Percentiles rank a stretch among this genome's conserved stretches.
phyloP scores from a whole-genome alignment of 37 sponge, comb jelly and placozoan genomes.

The Aplysina aerophoba region DNA sequence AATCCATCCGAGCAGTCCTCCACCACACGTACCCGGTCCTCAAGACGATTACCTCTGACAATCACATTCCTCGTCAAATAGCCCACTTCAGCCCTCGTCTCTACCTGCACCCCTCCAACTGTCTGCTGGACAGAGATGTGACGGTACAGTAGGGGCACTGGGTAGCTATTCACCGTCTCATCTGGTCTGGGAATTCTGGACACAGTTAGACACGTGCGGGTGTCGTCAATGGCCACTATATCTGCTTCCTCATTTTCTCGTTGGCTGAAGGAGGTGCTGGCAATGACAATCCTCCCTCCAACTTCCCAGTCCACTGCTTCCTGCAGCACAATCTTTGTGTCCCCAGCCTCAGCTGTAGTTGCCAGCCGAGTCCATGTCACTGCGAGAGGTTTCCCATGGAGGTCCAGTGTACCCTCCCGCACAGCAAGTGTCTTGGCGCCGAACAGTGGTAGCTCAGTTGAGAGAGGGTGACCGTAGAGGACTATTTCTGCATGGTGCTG shows the following conservation, averaged over 20 bases:
- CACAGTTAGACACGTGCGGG: constrained; percentile 46
- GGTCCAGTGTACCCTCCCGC: constrained; percentile 87
- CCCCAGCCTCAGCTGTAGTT: constrained; percentile 64
- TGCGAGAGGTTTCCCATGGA: constrained; percentile 88
- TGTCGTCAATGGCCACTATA: constrained; percentile 58
- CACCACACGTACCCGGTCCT: constrained; percentile 57
- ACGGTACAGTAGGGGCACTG: constrained; percentile 59
- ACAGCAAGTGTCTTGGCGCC: constrained; percentile 96
- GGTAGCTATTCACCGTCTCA: not conserved
- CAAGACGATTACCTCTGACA: constrained; percentile 71
- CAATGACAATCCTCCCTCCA: constrained; percentile 81
- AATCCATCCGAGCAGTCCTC: constrained; percentile 73
- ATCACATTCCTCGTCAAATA: constrained; percentile 89
- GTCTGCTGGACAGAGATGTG: constrained; percentile 79
- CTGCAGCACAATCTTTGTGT: constrained; percentile 52
- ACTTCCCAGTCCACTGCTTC: constrained; percentile 83
- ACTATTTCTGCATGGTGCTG: constrained; percentile 79
- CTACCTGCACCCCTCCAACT: constrained; percentile 58
- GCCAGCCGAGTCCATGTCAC: constrained; percentile 90
- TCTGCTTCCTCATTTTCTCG: constrained; percentile 81
- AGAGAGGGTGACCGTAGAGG: constrained; percentile 86
- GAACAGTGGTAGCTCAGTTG: constrained; percentile 92
- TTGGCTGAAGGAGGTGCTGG: constrained; percentile 79
- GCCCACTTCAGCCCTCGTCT: constrained; percentile 89
- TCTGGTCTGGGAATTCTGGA: not conserved